phyloP scores from a whole-genome alignment of 2,888 invertebrate species.

The Torymus aiolomorphi region DNA sequence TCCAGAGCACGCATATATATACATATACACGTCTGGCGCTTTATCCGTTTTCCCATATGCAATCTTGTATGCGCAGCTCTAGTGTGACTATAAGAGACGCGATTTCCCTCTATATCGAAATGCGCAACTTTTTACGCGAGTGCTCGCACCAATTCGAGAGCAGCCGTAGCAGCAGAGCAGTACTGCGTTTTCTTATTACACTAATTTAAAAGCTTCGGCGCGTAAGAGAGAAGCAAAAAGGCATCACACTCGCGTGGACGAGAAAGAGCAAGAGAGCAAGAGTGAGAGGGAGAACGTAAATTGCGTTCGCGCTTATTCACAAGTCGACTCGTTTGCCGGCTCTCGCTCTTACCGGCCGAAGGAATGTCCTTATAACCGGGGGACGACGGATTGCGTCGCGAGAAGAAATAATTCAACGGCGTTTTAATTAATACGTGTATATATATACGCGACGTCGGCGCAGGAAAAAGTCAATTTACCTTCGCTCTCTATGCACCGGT shows the following conservation, averaged over 20 bases:
- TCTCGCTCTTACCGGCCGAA: neutral
- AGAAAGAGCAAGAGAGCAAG: neutral
- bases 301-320: conserved; percentile 52
- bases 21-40: no score
- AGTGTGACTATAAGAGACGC: no score
- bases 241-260: neutral
- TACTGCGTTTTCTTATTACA: conserved; percentile 34
- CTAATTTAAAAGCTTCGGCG: conserved; percentile 34
- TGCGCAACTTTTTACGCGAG: no score
- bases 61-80: no score
- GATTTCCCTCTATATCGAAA: no score
- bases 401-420: conserved; percentile 54
- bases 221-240: neutral
- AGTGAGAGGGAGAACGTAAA: conserved; percentile 35
- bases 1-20: no score
- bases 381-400: conserved; percentile 50
- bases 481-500: no score
- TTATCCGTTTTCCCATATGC: no score
- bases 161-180: no score
- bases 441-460: neutral
- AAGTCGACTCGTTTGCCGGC: conserved; percentile 38
- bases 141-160: no score
- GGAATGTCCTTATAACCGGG: conserved; percentile 52
- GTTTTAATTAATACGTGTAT: conserved; percentile 54
- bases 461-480: no score